phyloP scores from a whole-genome alignment of 35 echinoderm and acorn worm genomes.

The Stichopus chloronotus region DNA sequence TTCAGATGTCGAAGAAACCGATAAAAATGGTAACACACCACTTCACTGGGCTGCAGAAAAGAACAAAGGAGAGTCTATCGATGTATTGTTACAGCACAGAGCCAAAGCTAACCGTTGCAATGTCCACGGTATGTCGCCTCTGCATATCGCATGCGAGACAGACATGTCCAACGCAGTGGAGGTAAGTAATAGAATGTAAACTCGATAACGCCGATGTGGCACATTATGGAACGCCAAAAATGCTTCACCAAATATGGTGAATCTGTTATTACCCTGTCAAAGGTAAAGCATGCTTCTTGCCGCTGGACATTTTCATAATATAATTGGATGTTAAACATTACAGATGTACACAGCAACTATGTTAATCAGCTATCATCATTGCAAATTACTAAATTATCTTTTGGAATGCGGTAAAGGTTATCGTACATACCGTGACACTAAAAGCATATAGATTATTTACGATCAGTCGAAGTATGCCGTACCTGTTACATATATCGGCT shows the following conservation, averaged over 20 bases:
- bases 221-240: neutral
- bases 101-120: conserved; percentile 74
- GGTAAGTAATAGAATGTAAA: conserved; percentile 6
- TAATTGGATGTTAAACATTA: too few relatives aligned
- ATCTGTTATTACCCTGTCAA: too few relatives aligned
- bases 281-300: too few relatives aligned
- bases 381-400: too few relatives aligned
- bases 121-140: conserved; percentile 63
- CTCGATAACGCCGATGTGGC: neutral
- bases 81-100: conserved; percentile 59
- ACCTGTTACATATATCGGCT: too few relatives aligned
- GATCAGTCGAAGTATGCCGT: too few relatives aligned
- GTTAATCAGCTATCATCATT: too few relatives aligned
- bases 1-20: conserved; percentile 67
- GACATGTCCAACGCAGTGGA: conserved; percentile 58
- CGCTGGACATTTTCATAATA: too few relatives aligned
- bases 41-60: conserved; percentile 83
- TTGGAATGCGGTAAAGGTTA: too few relatives aligned
- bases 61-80: conserved; percentile 47
- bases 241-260: neutral
- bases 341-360: too few relatives aligned
- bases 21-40: conserved; percentile 66
- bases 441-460: too few relatives aligned
- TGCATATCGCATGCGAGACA: conserved; percentile 79
- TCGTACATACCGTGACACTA: too few relatives aligned